A percentile compares a stretch with the other conserved stretches of the same genome.
phyloP scores from a whole-genome alignment of 2,113 vertebrate genomes.

The Saguinus imperator region DNA sequence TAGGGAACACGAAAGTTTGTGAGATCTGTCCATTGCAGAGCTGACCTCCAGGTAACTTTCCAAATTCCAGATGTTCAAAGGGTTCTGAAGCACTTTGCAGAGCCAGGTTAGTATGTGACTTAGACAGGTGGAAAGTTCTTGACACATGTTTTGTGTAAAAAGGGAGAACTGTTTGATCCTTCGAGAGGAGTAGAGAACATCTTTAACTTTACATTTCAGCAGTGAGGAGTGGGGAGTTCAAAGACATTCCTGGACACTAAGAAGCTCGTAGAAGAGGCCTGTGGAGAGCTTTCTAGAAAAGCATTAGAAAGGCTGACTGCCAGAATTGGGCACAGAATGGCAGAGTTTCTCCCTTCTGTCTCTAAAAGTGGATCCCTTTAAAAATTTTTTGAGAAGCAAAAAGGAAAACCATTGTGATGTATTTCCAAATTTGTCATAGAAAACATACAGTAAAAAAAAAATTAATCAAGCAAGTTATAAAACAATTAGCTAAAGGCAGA shows the following conservation, averaged over 20 bases:
- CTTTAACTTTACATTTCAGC: not conserved
- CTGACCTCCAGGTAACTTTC: not conserved
- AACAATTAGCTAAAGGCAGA: not conserved
- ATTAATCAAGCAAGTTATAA: not conserved
- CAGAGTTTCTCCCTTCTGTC: not conserved
- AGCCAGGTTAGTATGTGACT: not conserved
- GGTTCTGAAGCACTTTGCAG: not conserved
- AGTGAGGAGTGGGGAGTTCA: not conserved
- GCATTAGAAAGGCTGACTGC: not conserved
- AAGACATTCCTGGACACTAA: not conserved
- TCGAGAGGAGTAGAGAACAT: not conserved
- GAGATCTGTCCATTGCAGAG: not conserved
- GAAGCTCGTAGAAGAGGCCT: not conserved
- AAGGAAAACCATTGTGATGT: not conserved
- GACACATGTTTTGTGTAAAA: not conserved
- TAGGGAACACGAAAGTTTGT: not conserved
- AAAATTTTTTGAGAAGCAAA: not conserved
- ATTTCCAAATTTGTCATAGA: not conserved
- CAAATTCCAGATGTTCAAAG: not conserved
- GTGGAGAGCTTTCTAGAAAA: not conserved
- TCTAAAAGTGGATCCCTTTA: not conserved
- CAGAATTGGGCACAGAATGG: not conserved
- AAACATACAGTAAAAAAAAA: not conserved
- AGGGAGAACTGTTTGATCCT: not conserved
- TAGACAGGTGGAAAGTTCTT: not conserved